phyloP scores from a whole-genome alignment of 53 echinoderm and acorn worm species.

The Zoroaster sp. region DNA sequence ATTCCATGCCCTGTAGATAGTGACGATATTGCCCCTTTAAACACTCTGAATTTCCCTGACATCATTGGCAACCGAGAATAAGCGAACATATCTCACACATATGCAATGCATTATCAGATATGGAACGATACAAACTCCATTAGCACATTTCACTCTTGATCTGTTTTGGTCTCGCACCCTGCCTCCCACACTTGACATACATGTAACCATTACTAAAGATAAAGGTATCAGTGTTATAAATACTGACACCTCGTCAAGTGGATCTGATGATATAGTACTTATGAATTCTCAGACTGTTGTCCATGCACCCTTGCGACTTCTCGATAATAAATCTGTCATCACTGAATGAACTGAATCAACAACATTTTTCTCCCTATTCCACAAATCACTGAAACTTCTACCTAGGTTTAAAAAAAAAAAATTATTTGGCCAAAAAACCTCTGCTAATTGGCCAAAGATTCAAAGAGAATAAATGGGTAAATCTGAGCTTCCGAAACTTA shows the following conservation, averaged over 20 bases:
- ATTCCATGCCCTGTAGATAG: no score
- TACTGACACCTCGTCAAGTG: constrained; percentile 15
- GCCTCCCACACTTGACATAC: constrained; percentile 7
- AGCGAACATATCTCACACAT: no score
- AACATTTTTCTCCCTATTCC: neutral
- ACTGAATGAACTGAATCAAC: constrained; percentile 14
- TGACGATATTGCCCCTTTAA: neutral
- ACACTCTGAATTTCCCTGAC: neutral
- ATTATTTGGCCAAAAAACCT: neutral
- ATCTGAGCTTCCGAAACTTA: neutral
- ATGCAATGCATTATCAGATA: neutral
- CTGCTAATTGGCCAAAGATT: constrained; percentile 14
- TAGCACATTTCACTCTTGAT: neutral
- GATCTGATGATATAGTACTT: neutral
- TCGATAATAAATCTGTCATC: constrained; percentile 25
- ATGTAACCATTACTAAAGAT: neutral
- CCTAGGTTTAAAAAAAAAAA: neutral
- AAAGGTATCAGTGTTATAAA: constrained; percentile 11
- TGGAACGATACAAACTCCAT: constrained; percentile 7
- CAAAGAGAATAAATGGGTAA: neutral
- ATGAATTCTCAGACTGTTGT: neutral
- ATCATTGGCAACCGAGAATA: constrained; percentile 14
- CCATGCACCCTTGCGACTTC: constrained; percentile 7
- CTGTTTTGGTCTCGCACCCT: neutral
- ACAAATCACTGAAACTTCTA: neutral